Conservation (phyloP, 2,113 vertebrate species). For the Dromiciops gliroides region DNA sequence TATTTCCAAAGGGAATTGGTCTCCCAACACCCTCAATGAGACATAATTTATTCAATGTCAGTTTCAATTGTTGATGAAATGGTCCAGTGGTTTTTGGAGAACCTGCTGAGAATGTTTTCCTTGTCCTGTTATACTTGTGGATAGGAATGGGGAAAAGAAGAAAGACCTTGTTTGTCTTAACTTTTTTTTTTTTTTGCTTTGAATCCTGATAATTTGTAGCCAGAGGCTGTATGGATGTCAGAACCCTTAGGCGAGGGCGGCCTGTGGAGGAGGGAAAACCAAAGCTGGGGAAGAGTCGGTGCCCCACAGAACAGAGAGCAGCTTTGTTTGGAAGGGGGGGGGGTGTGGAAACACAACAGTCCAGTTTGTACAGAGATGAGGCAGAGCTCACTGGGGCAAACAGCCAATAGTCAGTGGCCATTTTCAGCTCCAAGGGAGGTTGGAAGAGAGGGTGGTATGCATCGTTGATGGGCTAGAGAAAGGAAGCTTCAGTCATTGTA, state of each 20-base stretch:
- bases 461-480: conserved; percentile 37
- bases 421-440: conserved; percentile 36
- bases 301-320: conserved; percentile 82
- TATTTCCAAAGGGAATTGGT: conserved; percentile 35
- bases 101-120: conserved; percentile 81
- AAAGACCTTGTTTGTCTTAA: conserved; percentile 84
- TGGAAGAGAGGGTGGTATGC: conserved; percentile 14
- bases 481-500: background rate
- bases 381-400: conserved; percentile 82
- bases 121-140: conserved; percentile 78
- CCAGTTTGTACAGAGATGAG: conserved; percentile 74
- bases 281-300: conserved; percentile 75
- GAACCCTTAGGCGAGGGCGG: conserved; percentile 76
- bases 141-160: conserved; percentile 82
- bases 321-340: conserved; percentile 86
- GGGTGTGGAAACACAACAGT: conserved; percentile 79
- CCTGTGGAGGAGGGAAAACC: conserved; percentile 86
- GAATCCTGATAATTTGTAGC: conserved; percentile 82
- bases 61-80: conserved; percentile 76
- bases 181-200: conserved; percentile 81
- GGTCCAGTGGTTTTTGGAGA: conserved; percentile 77
- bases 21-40: conserved; percentile 49
- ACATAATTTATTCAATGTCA: conserved; percentile 74
- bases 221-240: conserved; percentile 82
- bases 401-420: conserved; percentile 69